Percentiles rank a stretch among this genome's conserved stretches.
Conservation (phyloP, 2,113 vertebrate genomes). For the Pristiophorus japonicus region DNA sequence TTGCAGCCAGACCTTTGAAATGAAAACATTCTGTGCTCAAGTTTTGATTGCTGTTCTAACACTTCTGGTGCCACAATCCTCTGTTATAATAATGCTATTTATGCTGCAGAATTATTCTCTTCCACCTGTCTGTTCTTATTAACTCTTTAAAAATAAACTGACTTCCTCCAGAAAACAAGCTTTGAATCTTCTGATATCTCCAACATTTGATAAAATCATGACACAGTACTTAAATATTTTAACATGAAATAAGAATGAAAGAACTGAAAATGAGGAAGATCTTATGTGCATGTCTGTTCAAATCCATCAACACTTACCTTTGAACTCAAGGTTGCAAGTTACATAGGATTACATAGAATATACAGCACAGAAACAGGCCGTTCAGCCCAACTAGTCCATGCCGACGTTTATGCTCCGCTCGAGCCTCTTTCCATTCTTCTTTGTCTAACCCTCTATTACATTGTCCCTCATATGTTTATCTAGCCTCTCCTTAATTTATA, state of each 20-base stretch:
- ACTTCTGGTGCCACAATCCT: not conserved
- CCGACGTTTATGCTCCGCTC: too few species aligned
- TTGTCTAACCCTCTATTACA: too few species aligned
- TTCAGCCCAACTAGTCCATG: too few species aligned
- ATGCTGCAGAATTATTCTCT: not conserved
- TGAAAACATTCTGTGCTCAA: not conserved
- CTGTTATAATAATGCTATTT: not conserved
- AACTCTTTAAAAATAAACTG: not conserved
- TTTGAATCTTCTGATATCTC: not conserved
- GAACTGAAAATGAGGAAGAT: not conserved
- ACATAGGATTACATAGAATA: too few species aligned
- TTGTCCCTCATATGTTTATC: too few species aligned
- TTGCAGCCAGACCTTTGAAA: not conserved
- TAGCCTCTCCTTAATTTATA: too few species aligned
- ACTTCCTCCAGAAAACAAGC: not conserved
- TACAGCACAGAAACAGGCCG: too few species aligned
- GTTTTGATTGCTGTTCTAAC: not conserved
- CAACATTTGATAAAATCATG: constrained; percentile 1
- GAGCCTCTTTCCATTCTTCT: too few species aligned
- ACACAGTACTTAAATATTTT: not conserved
- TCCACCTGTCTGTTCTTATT: not conserved
- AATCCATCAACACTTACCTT: not conserved
- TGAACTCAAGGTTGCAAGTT: not conserved
- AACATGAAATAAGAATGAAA: not conserved
- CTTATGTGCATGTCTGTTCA: not conserved